Evolutionary conservation across 2,797 vertebrate species (phyloP).

Genomic region (Gobio occitaniae): DNA sequence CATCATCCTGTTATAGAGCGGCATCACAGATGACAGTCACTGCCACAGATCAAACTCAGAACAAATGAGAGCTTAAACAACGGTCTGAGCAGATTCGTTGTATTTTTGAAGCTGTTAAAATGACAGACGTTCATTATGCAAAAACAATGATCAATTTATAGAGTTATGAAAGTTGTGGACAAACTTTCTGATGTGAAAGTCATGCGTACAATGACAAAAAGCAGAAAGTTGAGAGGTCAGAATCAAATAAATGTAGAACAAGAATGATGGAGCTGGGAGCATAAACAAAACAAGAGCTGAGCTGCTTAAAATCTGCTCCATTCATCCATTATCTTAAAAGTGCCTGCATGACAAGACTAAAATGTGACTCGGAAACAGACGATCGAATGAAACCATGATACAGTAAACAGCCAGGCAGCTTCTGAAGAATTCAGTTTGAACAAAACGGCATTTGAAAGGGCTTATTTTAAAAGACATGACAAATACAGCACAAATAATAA

Average conservation of each 20-base stretch:
- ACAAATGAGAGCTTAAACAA: neutral
- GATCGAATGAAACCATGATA: neutral
- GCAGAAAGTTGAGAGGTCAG: neutral
- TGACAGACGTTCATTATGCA: neutral
- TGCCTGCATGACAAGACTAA: neutral
- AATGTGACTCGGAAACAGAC: neutral
- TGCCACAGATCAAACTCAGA: neutral
- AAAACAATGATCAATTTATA: neutral
- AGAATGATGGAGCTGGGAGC: neutral
- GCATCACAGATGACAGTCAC: conserved; percentile 14
- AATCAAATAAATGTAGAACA: neutral
- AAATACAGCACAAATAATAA: neutral
- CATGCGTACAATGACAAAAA: neutral
- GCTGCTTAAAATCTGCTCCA: neutral
- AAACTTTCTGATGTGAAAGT: neutral
- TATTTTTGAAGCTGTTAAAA: neutral
- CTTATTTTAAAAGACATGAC: neutral
- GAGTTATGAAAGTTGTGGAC: neutral
- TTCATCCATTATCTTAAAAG: neutral
- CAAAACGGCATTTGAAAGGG: neutral
- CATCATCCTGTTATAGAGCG: conserved; percentile 24
- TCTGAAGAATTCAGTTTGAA: neutral
- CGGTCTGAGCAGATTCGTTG: neutral
- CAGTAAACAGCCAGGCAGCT: neutral
- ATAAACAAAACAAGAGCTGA: neutral